Percentiles rank a stretch among this genome's conserved stretches.
phyloP scores from a whole-genome alignment of 2,113 vertebrate genomes.

The Mobula hypostoma region DNA sequence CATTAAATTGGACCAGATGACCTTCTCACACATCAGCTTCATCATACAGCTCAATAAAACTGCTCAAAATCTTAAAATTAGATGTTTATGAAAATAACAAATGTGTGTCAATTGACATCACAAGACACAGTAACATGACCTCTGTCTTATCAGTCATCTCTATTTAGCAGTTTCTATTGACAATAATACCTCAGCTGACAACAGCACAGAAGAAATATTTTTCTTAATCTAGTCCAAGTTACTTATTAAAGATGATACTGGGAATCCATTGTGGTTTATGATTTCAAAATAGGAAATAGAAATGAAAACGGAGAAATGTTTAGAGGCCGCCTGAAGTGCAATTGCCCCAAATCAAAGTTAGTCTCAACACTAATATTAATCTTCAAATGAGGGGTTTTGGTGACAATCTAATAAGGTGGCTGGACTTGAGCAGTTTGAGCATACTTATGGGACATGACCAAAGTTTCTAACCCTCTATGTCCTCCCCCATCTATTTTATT shows the following conservation, averaged over 20 bases:
- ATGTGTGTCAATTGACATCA: neutral
- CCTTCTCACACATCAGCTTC: neutral
- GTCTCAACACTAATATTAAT: too few relatives aligned
- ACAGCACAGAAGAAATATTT: neutral
- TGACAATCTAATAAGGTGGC: too few relatives aligned
- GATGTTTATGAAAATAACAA: neutral
- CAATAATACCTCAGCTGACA: neutral
- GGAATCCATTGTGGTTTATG: neutral
- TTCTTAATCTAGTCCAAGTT: neutral
- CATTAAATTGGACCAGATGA: neutral
- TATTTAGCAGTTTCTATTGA: neutral
- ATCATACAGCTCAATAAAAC: neutral
- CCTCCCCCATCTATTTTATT: too few relatives aligned
- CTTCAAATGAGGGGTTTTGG: too few relatives aligned
- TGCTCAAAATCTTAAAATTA: neutral
- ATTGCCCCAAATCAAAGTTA: neutral
- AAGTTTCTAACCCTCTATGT: too few relatives aligned
- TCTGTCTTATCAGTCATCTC: neutral
- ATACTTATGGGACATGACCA: too few relatives aligned
- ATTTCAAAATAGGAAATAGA: neutral
- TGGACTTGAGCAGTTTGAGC: too few relatives aligned
- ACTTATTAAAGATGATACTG: neutral
- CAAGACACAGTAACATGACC: neutral
- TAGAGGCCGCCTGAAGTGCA: too few relatives aligned
- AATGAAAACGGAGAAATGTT: neutral